Evolutionary conservation across 2,113 vertebrate genomes (phyloP).

Genomic region (Potamarius usumacintae): DNA sequence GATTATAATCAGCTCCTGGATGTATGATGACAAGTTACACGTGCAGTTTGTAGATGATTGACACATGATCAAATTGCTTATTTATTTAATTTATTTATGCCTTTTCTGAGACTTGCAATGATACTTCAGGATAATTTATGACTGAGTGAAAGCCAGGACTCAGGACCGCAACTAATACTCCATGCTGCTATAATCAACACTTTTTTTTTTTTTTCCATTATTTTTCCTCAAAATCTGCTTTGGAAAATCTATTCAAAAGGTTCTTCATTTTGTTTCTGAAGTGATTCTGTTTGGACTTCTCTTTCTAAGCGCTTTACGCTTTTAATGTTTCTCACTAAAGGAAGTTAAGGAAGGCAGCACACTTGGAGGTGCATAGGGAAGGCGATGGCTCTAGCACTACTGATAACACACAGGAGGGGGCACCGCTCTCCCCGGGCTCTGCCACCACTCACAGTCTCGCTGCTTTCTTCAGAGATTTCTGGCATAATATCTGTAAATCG

Average conservation of each 20-base stretch:
- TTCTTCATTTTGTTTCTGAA: slow-evolving; percentile 29
- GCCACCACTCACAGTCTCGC: slow-evolving; percentile 83
- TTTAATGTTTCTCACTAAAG: slow-evolving; percentile 88
- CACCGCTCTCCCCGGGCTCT: slow-evolving; percentile 79
- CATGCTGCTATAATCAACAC: slow-evolving; percentile 7
- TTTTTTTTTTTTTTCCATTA: not conserved
- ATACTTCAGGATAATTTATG: not conserved
- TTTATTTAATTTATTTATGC: not conserved
- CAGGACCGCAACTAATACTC: not conserved
- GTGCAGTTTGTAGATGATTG: not conserved
- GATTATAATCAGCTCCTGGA: not conserved
- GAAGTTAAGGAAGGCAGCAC: slow-evolving; percentile 98
- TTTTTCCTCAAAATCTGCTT: not conserved
- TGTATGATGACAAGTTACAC: not conserved
- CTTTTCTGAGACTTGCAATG: not conserved
- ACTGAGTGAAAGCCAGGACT: not conserved
- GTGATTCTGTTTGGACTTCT: slow-evolving; percentile 35
- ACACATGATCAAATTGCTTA: not conserved
- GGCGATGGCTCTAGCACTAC: slow-evolving; percentile 98
- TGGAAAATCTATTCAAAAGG: slow-evolving; percentile 1
- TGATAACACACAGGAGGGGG: slow-evolving; percentile 95
- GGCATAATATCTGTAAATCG: slow-evolving; percentile 96
- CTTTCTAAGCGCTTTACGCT: slow-evolving; percentile 69
- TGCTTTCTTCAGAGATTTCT: slow-evolving; percentile 94
- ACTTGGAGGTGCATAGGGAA: slow-evolving; percentile 98